Evolutionary conservation across 2,113 vertebrate genomes (phyloP).

Genomic region (Myxocyprinus asiaticus): DNA sequence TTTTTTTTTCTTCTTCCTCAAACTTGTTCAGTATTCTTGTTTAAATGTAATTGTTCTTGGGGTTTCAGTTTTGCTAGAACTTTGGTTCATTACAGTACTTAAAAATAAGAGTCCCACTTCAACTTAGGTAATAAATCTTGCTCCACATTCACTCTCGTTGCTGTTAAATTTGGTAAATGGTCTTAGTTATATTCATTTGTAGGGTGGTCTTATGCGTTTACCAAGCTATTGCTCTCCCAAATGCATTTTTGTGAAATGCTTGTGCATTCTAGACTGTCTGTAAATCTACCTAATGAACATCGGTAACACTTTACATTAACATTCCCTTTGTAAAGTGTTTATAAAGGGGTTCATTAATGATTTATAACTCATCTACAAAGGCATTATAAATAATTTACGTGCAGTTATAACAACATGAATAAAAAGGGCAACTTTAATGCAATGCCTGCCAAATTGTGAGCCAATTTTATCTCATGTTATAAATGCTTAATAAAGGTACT

Average conservation of each 20-base stretch:
- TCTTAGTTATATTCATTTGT: neutral
- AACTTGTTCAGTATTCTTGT: neutral
- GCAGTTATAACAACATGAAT: too few species aligned
- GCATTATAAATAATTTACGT: too few species aligned
- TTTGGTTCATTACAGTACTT: neutral
- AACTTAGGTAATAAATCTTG: constrained; percentile 4
- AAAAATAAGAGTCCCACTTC: constrained; percentile 9
- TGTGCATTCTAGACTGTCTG: neutral
- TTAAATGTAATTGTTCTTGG: neutral
- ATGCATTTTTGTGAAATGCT: neutral
- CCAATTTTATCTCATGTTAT: too few species aligned
- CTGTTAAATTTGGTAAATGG: neutral
- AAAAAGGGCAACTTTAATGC: too few species aligned
- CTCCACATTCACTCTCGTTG: neutral
- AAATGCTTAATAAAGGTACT: too few species aligned
- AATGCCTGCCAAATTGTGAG: too few species aligned
- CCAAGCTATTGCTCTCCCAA: neutral
- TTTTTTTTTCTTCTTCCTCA: neutral
- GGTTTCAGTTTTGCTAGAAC: neutral
- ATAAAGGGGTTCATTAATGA: too few species aligned
- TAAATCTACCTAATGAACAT: neutral
- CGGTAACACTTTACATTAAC: too few species aligned
- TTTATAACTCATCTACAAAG: too few species aligned
- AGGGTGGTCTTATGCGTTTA: neutral
- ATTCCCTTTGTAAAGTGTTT: too few species aligned